Evolutionary conservation across 2,113 vertebrate genomes (phyloP), one percentile per base, ranked within the genome.

Genomic region (Pycnonotus jocosus): DNA sequence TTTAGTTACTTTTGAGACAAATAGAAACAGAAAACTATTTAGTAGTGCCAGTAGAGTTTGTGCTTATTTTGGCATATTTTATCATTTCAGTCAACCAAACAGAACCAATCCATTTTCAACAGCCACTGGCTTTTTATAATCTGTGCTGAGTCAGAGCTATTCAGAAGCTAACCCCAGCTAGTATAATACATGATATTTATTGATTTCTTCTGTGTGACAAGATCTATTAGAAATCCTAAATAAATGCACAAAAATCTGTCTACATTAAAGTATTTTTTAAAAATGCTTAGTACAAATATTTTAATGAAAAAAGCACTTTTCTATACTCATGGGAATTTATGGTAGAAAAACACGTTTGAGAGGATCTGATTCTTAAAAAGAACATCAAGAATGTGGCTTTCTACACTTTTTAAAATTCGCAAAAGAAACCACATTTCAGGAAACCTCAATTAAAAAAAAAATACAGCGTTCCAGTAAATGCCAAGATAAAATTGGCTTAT

Each of bases 381-480:
- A 94, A 95, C 88, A 96, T 91, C 37, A 95, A 93, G 81, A 96
- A 93, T 87, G 94, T 53, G 60, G 83, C 72, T 95, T 96, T 96
- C 72, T 78, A 77, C 56, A 66, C 69, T 96, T 96, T 92, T 94
- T 78, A 69, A 91, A 96, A 96, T 91, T 91, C 92, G 72, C 71
- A 97, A 95, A 97, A 95, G 89, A 97, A 97, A 96, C 90, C 95
- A 93, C 71, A 95, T 94, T 96, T 97, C 93, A 95, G 86, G 94
- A 96, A 97, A 97, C 76, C 92, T 96, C 94, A 83, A 84, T 96
- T 96, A 20, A 64, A 80, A 60, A 74, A 86, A 65, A 40, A 9
- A 19, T 4, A 9, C 23, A 8, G 38, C 68, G 68, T 82, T 96
- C 94, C 82, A 88, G 50, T 38, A 86, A 94, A 96, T 57, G 81